Evolutionary conservation across 2,113 vertebrate species (phyloP).

Genomic region (Marmota monax): DNA sequence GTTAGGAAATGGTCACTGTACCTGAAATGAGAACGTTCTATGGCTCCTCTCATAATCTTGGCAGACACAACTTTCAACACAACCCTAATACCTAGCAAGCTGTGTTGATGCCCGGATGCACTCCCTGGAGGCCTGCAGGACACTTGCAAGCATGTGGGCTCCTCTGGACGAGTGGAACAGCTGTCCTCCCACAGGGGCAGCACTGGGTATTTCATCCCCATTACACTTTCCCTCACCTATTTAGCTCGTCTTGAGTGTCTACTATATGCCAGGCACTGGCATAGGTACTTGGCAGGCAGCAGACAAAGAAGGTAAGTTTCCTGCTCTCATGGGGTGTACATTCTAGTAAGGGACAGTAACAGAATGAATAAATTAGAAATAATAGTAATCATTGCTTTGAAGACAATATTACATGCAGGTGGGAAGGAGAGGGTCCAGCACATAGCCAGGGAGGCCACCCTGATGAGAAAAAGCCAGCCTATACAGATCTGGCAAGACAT

Average conservation of each 20-base stretch:
- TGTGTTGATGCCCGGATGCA: accelerated
- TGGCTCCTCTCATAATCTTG: neutral
- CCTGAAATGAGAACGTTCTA: neutral
- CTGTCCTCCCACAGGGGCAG: accelerated
- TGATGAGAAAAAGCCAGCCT: neutral
- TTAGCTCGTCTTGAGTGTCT: neutral
- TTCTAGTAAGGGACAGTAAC: neutral
- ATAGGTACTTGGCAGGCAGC: neutral
- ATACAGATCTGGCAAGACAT: neutral
- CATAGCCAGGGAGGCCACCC: neutral
- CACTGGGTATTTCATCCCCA: accelerated
- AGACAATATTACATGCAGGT: neutral
- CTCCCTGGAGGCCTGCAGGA: neutral
- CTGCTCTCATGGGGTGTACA: neutral
- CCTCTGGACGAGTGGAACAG: neutral
- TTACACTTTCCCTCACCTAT: neutral
- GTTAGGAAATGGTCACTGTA: neutral
- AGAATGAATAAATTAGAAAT: neutral
- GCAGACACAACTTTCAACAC: neutral
- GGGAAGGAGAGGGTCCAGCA: neutral
- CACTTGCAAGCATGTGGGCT: accelerated
- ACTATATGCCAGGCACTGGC: neutral
- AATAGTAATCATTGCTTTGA: neutral
- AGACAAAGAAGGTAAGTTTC: neutral
- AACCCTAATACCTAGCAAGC: neutral